Evolutionary conservation across 2,797 vertebrate genomes (phyloP).

Genomic region (Carcharodon carcharias): DNA sequence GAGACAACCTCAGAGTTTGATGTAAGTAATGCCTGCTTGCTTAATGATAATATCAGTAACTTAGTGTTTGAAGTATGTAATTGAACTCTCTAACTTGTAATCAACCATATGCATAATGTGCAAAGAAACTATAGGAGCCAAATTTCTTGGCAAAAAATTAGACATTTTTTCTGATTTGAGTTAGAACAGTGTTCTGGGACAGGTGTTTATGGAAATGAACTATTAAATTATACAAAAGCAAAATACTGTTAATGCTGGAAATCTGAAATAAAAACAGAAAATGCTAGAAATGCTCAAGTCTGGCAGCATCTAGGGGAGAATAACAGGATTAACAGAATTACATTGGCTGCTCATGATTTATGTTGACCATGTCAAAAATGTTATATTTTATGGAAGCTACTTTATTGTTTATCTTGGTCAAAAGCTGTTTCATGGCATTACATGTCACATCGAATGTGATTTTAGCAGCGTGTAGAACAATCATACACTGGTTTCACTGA

Average conservation of each 20-base stretch:
- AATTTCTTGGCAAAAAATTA: not conserved
- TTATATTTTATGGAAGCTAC: not conserved
- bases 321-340: not conserved
- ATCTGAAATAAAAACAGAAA: not conserved
- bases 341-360: not conserved
- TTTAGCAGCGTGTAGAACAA: not conserved
- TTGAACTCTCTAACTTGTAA: not conserved
- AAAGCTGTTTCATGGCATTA: not conserved
- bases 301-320: not conserved
- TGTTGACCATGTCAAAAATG: not conserved
- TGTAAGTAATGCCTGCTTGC: not conserved
- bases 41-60: not conserved
- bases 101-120: not conserved
- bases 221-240: not conserved
- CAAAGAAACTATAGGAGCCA: not conserved
- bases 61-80: not conserved
- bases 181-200: not conserved
- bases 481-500: not conserved
- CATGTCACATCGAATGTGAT: not conserved
- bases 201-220: not conserved
- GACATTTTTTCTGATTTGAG: not conserved
- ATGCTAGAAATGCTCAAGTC: not conserved
- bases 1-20: not conserved
- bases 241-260: not conserved
- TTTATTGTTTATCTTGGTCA: not conserved